These are phyloP conservation scores for Furcula furcula DNA, from an alignment of 2,888 invertebrate species.

Conservation along the genomic window DNA sequence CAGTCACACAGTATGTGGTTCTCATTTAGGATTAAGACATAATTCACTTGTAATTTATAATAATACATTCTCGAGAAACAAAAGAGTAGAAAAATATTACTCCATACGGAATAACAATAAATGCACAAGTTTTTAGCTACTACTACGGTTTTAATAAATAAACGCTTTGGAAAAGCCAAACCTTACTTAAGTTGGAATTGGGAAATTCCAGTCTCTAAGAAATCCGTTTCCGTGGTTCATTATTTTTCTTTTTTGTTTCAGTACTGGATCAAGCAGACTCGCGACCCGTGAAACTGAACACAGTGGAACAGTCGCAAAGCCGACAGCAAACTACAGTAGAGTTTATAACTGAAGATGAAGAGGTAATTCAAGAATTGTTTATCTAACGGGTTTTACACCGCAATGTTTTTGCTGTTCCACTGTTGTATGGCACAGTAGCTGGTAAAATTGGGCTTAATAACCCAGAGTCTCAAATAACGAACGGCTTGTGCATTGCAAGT, in stretches of 20 bases:
- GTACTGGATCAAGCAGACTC: conserved; percentile 69
- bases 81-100: too few species aligned
- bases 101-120: too few species aligned
- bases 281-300: conserved; percentile 51
- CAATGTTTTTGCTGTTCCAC: too few species aligned
- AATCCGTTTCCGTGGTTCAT: conserved; percentile 12
- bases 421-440: too few species aligned
- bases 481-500: too few species aligned
- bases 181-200: conserved; percentile 1
- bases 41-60: too few species aligned
- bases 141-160: not conserved
- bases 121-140: too few species aligned
- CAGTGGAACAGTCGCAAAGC: conserved; percentile 54
- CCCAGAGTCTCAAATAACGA: too few species aligned
- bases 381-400: not conserved
- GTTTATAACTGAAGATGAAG: conserved; percentile 69
- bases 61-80: too few species aligned
- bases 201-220: conserved; percentile 10
- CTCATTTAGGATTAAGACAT: too few species aligned
- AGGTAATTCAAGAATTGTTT: conserved; percentile 41
- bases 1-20: too few species aligned
- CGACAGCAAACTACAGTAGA: conserved; percentile 62
- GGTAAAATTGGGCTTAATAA: too few species aligned
- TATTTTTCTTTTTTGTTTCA: conserved; percentile 53
- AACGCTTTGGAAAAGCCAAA: conserved; percentile 2